Conservation (phyloP, 2,113 vertebrate genomes). For the Pionites leucogaster region DNA sequence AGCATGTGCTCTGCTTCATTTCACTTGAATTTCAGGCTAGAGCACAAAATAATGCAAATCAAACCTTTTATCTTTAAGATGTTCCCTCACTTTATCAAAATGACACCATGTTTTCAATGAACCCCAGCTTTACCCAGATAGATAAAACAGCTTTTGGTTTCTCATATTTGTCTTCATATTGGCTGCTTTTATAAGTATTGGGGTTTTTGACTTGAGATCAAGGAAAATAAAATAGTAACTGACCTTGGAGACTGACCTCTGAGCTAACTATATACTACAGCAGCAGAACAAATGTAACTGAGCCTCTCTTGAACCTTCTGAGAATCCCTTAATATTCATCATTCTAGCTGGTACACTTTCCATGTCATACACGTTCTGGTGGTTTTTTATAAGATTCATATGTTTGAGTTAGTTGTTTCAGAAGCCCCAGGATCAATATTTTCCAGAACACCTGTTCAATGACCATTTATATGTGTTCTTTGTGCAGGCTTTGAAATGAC, state of each 20-base stretch:
- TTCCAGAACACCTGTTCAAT: background rate
- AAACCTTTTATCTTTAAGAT: background rate
- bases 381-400: background rate
- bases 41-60: background rate
- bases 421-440: background rate
- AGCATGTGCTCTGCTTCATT: background rate
- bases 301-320: background rate
- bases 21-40: background rate
- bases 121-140: background rate
- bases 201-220: background rate
- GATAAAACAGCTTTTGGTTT: background rate
- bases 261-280: background rate
- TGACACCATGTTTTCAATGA: background rate
- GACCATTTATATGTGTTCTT: background rate
- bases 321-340: background rate
- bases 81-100: slow-evolving; percentile 14
- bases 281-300: background rate
- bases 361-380: background rate
- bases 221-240: background rate
- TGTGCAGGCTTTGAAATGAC: background rate
- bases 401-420: background rate
- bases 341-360: background rate
- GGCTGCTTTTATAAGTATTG: background rate
- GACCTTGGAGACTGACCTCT: background rate
- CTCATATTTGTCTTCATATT: background rate